These are phyloP conservation scores for Drosophila arizonae DNA, from an alignment of 1,140 invertebrate species.

Conservation along the genomic window DNA sequence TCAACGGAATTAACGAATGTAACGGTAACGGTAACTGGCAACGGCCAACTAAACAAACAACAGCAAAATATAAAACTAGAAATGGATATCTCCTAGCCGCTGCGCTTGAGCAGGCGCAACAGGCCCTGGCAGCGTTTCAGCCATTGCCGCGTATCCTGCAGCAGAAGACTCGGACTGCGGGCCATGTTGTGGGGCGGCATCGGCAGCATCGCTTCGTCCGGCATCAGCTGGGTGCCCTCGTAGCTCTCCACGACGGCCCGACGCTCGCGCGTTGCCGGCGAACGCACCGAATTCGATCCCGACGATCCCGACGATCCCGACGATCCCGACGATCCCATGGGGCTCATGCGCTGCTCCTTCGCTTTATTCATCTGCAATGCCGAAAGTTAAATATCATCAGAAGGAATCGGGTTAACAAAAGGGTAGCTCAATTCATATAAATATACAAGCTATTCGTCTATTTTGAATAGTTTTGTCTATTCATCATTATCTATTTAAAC, in stretches of 20 bases:
- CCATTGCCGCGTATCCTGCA: not conserved
- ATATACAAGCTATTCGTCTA: too few species aligned
- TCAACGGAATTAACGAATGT: too few species aligned
- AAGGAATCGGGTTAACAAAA: too few species aligned
- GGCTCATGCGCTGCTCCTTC: conserved; percentile 10
- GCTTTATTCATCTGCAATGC: conserved; percentile 19
- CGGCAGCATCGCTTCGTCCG: conserved; percentile 44
- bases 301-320: too few species aligned
- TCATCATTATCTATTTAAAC: too few species aligned
- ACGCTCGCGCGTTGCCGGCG: conserved; percentile 4
- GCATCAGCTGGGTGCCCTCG: conserved; percentile 8
- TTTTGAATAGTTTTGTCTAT: too few species aligned
- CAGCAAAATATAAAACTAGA: not conserved
- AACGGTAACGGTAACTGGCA: too few species aligned
- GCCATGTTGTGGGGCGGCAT: conserved; percentile 47
- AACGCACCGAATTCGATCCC: not conserved
- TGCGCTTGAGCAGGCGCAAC: conserved; percentile 21
- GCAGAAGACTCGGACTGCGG: not conserved
- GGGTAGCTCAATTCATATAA: too few species aligned
- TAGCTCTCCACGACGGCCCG: conserved; percentile 43
- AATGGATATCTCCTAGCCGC: not conserved
- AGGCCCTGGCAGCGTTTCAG: conserved; percentile 4
- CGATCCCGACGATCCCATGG: not conserved
- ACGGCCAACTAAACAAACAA: not conserved
- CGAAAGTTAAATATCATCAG: not conserved